Evolutionary conservation across 1,140 invertebrate species (phyloP), one percentile per base, ranked within the genome.

Genomic region (Asobara japonica): DNA sequence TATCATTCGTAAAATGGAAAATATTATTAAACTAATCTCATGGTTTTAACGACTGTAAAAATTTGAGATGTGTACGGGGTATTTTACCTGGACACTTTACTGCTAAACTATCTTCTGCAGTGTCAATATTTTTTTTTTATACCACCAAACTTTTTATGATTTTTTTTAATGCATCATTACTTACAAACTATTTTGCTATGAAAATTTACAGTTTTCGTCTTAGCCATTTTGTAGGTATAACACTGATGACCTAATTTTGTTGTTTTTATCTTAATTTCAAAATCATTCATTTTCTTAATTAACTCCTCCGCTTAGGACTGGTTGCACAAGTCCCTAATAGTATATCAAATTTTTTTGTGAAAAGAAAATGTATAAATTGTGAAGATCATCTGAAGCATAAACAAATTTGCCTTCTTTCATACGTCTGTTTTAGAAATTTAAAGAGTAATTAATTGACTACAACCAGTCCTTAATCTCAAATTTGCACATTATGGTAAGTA

Each of bases 161-260:
- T 45, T 45, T 16, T 45, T 45, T n/a, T n/a, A n/a, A 45, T 45
- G 41, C 18, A 45, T 45, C 5, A 45, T 45, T 56, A 65, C 60
- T 45, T 45, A 71, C 25, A 80, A 51, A 48, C 77, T 83, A 77
- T 79, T 70, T 68, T 76, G 71, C 76, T 74, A 71, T 76, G 81
- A 86, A 85, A 85, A 84, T 83, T 79, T 82, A 80, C 80, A 82
- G 77, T 79, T 75, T 75, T 80, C 74, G 16, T 72, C 60, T 74
- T 64, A 30, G 29, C 74, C 71, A 74, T 62, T 80, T 84, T 82
- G 80, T 83, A 85, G 79, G 81, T 83, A 73, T 80, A 84, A 86
- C 81, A 84, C 84, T 79, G 80, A 85, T 86, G 83, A 77, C 81
- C 84, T 83, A 83, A 78, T 72, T 67, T 79, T 80, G 81, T 65